These are phyloP conservation scores for Epirrhoe alternata DNA, from an alignment of 2,888 invertebrate genomes.

Conservation along the genomic window DNA sequence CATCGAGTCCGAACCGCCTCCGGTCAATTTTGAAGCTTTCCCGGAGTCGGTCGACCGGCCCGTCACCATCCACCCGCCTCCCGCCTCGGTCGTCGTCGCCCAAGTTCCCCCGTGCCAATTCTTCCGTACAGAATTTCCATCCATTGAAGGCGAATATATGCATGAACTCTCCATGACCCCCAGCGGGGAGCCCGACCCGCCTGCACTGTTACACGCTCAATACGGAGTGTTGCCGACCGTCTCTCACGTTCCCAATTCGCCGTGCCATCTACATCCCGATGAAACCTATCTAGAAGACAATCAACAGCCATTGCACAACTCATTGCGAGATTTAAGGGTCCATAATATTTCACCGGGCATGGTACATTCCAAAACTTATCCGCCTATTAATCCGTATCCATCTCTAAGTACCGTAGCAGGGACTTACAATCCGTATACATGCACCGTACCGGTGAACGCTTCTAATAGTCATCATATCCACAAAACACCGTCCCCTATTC, in stretches of 20 bases:
- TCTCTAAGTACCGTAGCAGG: conserved; percentile 80
- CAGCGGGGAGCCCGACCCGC: conserved; percentile 66
- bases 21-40: conserved; percentile 77
- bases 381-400: conserved; percentile 78
- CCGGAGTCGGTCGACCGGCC: conserved; percentile 56
- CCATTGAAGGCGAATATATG: conserved; percentile 60
- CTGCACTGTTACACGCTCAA: conserved; percentile 77
- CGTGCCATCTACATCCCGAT: conserved; percentile 77
- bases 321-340: conserved; percentile 69
- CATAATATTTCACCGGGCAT: conserved; percentile 65
- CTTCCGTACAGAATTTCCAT: conserved; percentile 65
- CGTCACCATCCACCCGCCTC: conserved; percentile 46
- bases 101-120: conserved; percentile 72
- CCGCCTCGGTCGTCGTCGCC: conserved; percentile 63
- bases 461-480: conserved; percentile 57
- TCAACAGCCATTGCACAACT: conserved; percentile 61
- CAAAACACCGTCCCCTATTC: conserved; percentile 58
- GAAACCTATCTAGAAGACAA: conserved; percentile 62
- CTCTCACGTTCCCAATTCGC: conserved; percentile 79
- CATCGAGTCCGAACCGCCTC: conserved; percentile 73
- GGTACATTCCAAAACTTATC: conserved; percentile 78
- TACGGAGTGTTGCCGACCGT: conserved; percentile 75
- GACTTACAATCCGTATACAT: conserved; percentile 78
- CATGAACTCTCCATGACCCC: conserved; percentile 72
- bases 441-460: conserved; percentile 66